Evolutionary conservation across 2,113 vertebrate species (phyloP).

Genomic region (Anarrhichthys ocellatus): DNA sequence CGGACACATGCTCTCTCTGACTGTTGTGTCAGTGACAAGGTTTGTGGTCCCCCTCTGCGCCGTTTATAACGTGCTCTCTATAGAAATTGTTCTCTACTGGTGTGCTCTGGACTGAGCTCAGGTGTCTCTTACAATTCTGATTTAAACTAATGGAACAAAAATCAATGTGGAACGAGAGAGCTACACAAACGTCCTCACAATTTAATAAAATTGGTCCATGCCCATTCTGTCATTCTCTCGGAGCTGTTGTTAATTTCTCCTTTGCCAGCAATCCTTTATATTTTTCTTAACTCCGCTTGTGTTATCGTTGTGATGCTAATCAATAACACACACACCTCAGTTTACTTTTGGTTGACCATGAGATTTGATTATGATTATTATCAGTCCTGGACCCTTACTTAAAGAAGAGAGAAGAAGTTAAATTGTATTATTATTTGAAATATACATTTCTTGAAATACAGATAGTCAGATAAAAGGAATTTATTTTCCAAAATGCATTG

Average conservation of each 20-base stretch:
- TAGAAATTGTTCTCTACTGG: conserved; percentile 68
- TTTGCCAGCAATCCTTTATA: conserved; percentile 3
- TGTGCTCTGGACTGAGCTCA: conserved; percentile 63
- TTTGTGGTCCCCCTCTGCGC: conserved; percentile 78
- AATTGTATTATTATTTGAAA: not conserved
- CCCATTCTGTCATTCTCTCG: conserved; percentile 1
- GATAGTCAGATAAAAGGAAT: not conserved
- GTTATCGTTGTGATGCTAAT: not conserved
- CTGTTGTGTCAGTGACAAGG: conserved; percentile 83
- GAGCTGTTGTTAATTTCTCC: conserved; percentile 15
- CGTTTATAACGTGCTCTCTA: conserved; percentile 75
- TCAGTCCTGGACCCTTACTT: not conserved
- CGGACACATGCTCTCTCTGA: conserved; percentile 64
- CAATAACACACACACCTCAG: not conserved
- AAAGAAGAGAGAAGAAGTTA: not conserved
- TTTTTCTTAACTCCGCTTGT: conserved; percentile 1
- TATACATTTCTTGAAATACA: not conserved
- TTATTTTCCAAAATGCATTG: not conserved
- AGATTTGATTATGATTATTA: conserved; percentile 16
- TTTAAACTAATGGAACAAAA: conserved; percentile 61
- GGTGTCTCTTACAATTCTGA: conserved; percentile 68
- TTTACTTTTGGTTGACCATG: not conserved
- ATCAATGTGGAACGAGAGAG: conserved; percentile 50
- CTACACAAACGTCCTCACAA: conserved; percentile 16
- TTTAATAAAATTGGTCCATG: not conserved